Evolutionary conservation across 2,888 invertebrate species (phyloP), one percentile per base, ranked within the genome.

Genomic region (Hoplodrina blanda): DNA sequence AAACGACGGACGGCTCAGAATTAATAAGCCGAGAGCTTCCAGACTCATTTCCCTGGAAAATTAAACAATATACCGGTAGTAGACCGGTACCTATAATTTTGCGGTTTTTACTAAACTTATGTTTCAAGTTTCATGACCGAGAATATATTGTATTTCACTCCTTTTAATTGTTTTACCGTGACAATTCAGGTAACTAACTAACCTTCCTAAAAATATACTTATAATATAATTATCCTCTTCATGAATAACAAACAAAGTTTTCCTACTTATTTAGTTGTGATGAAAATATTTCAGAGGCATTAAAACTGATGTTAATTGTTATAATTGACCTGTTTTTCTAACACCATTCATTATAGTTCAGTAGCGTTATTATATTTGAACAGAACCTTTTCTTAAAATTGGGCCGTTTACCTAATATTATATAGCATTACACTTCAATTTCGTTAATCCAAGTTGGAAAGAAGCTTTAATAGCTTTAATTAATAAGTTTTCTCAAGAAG

Each of bases 171-270:
- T 25, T 13, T 25, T 15, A 0, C 4, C 8, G 11, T 8, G 6
- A 17, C 5, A 71, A 37, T 30, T 70, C 37, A 70, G 20, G 5
- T n/a, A 7, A 25, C n/a, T 46, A n/a, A 20, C 37, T 30, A 11
- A n/a, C 11, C 10, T 25, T 50, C 6, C 30, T 25, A 8, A 54
- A 19, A 57, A 54, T 54, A 59, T 71, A 73, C 52, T 78, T 61
- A 49, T 60, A 69, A 74, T 74, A 74, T 73, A 41, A 68, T 56
- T 69, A 60, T 64, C 62, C 44, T 62, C 59, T 25, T 73, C 50
- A 62, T 65, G 69, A 65, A 74, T 62, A 62, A 67, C 54, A 52
- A 62, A 64, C 20, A 71, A 81, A 69, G 59, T 62, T 67, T 67
- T 41, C 11, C 15, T 37, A 69, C 54, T 75, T 10, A 69, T 56